Evolutionary conservation across 2,888 invertebrate species (phyloP), one percentile per base, ranked within the genome.

Genomic region (Anthophora plumipes): DNA sequence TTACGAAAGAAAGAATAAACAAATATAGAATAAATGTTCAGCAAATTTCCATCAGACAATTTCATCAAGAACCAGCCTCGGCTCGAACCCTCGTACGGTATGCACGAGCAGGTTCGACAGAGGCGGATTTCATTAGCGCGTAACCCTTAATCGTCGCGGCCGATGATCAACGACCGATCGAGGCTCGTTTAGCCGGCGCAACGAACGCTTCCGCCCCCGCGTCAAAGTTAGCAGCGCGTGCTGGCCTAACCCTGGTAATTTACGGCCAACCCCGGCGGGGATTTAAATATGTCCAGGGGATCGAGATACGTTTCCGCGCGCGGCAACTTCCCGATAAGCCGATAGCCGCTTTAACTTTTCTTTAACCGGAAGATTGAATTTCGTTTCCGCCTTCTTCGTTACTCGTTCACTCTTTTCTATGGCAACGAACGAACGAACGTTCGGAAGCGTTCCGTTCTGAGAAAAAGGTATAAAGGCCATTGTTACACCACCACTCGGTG

Each of bases 301-400:
- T 70, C 76, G 86, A 82, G 86, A 88, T 77, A 79, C 84, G 78
- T 86, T 86, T 83, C 79, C 66, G 72, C 80, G 59, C 76, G 71
- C 74, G 80, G 61, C 66, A 84, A 86, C 84, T 87, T 84, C 59
- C 77, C 88, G 87, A 88, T 88, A 88, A 87, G 84, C 86, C 79
- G 86, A 84, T 86, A 78, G 80, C 68, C 80, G 84, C 83, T 88
- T 87, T 81, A 87, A 86, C 86, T 87, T 88, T 86, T 86, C 83
- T 82, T 86, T 76, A 84, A 87, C 84, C 74, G 77, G 71, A 77
- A 86, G 77, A 88, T 88, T 88, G 80, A 84, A 86, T 85, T 88
- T 84, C 80, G 60, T 50, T 69, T 46, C 64, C 52, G 12, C 52
- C 31, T 3, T 12, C 37, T 17, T 48, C 12, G 20, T 4, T 14